Conservation (phyloP, 2,797 vertebrate genomes). For the Gastrophryne carolinensis region DNA sequence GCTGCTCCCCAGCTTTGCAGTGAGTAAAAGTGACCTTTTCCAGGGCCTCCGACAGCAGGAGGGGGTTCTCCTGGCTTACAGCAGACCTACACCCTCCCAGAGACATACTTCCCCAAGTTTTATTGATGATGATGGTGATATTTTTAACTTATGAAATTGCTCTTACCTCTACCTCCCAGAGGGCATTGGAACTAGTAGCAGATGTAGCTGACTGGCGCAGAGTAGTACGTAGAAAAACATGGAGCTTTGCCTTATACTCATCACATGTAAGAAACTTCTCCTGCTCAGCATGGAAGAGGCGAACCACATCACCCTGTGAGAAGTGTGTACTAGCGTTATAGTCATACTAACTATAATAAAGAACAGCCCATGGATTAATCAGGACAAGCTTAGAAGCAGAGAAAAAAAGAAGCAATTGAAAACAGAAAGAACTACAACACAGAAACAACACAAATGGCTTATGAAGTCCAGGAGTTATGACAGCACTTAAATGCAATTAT, state of each 20-base stretch:
- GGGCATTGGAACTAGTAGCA: slow-evolving; percentile 93
- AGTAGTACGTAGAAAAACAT: slow-evolving; percentile 91
- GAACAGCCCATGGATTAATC: not conserved
- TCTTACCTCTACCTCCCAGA: slow-evolving; percentile 94
- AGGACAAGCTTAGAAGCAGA: not conserved
- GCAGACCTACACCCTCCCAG: too few relatives aligned
- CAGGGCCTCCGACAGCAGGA: too few relatives aligned
- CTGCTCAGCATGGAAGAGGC: slow-evolving; percentile 93
- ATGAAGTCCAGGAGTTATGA: not conserved
- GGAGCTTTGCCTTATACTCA: slow-evolving; percentile 85
- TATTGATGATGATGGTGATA: too few relatives aligned
- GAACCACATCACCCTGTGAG: slow-evolving; percentile 87
- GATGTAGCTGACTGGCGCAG: slow-evolving; percentile 91
- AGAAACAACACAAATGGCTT: too few relatives aligned
- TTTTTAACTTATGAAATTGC: too few relatives aligned
- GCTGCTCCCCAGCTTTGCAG: too few relatives aligned
- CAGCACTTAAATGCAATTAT: not conserved
- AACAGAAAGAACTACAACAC: not conserved
- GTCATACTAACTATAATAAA: not conserved
- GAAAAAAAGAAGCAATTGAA: not conserved
- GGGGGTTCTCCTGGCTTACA: too few relatives aligned
- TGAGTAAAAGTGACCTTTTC: too few relatives aligned
- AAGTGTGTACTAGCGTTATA: not conserved
- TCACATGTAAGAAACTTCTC: slow-evolving; percentile 97
- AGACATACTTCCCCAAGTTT: too few relatives aligned